Evolutionary conservation across 2,888 invertebrate species (phyloP).

Genomic region (Octodonta nipae): DNA sequence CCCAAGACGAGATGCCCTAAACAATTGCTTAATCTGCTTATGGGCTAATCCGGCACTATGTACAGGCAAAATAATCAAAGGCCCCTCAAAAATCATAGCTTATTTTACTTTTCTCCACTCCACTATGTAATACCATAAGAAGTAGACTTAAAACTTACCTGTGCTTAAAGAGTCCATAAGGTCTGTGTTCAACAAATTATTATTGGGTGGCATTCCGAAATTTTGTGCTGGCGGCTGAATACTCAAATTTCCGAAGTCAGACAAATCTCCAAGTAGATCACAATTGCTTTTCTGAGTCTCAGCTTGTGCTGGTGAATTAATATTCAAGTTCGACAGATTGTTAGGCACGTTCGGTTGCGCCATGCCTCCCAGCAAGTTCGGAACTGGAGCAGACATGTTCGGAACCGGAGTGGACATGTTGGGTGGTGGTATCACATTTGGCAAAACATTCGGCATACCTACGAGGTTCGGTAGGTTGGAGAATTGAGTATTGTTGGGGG

Average conservation of each 20-base stretch:
- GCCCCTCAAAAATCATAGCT: too few relatives aligned
- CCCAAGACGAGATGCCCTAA: too few relatives aligned
- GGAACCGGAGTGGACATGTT: constrained; percentile 3
- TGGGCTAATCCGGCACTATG: too few relatives aligned
- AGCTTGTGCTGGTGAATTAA: constrained; percentile 4
- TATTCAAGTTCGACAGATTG: too few relatives aligned
- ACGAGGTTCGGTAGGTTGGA: constrained; percentile 12
- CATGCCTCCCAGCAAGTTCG: neutral
- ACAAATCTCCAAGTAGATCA: constrained; percentile 29
- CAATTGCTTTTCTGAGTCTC: constrained; percentile 9
- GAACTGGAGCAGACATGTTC: constrained; percentile 5
- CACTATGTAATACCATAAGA: neutral
- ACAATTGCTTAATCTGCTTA: too few relatives aligned
- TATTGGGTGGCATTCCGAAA: constrained; percentile 6
- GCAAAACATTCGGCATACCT: constrained; percentile 9
- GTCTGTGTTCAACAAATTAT: constrained; percentile 15
- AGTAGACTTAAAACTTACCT: constrained; percentile 13
- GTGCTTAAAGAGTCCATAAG: constrained; percentile 11
- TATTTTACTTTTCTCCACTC: too few relatives aligned
- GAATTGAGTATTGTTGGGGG: constrained; percentile 7
- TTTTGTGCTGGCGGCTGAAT: constrained; percentile 15
- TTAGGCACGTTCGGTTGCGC: too few relatives aligned
- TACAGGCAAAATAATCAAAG: too few relatives aligned
- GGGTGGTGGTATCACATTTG: constrained; percentile 12
- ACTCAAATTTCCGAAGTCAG: constrained; percentile 23